Percentiles rank a stretch among this genome's conserved stretches.
Evolutionary conservation across 2,888 invertebrate species (phyloP).

Genomic region (Sinotaia quadrata): DNA sequence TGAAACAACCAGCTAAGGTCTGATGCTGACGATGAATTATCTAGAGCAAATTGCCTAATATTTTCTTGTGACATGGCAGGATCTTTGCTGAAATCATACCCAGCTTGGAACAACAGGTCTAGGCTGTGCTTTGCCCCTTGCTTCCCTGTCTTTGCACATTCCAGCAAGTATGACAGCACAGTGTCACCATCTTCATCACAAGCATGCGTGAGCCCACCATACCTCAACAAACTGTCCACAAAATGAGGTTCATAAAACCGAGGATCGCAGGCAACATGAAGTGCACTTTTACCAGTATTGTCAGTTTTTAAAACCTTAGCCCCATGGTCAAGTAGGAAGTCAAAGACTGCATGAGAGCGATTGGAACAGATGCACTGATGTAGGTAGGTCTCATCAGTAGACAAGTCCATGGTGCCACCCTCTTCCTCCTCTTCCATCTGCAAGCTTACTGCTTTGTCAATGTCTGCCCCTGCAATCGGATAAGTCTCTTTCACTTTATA

Average conservation of each 20-base stretch:
- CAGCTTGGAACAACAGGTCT: not conserved
- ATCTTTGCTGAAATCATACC: not conserved
- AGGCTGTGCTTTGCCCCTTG: not conserved
- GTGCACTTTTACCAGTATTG: not conserved
- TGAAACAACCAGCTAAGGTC: not conserved
- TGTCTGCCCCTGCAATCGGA: slow-evolving; percentile 2
- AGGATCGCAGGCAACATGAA: not conserved
- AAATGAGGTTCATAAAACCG: not conserved
- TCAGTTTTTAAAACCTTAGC: not conserved
- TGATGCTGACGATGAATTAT: not conserved
- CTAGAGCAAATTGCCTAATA: not conserved
- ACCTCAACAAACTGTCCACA: not conserved
- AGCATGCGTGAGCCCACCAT: not conserved
- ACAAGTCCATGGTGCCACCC: not conserved
- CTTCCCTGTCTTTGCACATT: not conserved
- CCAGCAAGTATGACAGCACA: not conserved
- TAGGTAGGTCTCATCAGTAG: not conserved
- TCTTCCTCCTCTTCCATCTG: not conserved
- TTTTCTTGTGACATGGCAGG: not conserved
- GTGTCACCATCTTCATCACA: not conserved
- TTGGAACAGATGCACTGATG: slow-evolving; percentile 5
- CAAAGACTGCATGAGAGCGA: not conserved
- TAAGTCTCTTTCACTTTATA: no score
- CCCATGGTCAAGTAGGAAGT: not conserved
- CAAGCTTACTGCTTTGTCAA: not conserved